phyloP scores from a whole-genome alignment of 2,797 vertebrate genomes.

The Dryobates pubescens region DNA sequence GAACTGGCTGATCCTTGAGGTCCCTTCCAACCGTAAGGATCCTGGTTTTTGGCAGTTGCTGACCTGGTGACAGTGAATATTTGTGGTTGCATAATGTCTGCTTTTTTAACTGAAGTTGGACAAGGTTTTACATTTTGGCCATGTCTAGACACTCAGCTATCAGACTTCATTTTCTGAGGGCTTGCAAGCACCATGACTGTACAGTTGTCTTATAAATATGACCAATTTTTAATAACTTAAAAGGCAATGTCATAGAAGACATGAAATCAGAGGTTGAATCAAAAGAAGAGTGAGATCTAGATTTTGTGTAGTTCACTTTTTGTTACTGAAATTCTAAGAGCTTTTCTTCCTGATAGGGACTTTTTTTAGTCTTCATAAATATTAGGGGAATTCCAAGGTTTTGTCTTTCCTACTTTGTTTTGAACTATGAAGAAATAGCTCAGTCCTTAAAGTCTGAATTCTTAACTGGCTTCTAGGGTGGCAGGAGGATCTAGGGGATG shows the following conservation, averaged over 20 bases:
- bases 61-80: not conserved
- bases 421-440: not conserved
- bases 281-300: not conserved
- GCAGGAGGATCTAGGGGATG: not conserved
- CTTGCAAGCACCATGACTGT: not conserved
- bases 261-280: not conserved
- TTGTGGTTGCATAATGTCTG: not conserved
- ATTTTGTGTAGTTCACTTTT: not conserved
- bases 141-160: not conserved
- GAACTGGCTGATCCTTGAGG: too few relatives aligned
- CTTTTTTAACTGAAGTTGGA: not conserved
- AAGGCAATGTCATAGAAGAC: not conserved
- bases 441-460: not conserved
- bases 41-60: not conserved
- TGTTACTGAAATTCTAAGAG: not conserved
- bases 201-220: not conserved
- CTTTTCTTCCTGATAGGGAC: not conserved
- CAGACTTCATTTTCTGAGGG: not conserved
- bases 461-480: not conserved
- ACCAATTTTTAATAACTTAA: not conserved
- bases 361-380: not conserved
- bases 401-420: not conserved
- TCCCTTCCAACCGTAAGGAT: too few relatives aligned
- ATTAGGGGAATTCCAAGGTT: not conserved
- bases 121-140: not conserved